phyloP scores from a whole-genome alignment of 2,113 vertebrate species.

The Hippolais icterina region DNA sequence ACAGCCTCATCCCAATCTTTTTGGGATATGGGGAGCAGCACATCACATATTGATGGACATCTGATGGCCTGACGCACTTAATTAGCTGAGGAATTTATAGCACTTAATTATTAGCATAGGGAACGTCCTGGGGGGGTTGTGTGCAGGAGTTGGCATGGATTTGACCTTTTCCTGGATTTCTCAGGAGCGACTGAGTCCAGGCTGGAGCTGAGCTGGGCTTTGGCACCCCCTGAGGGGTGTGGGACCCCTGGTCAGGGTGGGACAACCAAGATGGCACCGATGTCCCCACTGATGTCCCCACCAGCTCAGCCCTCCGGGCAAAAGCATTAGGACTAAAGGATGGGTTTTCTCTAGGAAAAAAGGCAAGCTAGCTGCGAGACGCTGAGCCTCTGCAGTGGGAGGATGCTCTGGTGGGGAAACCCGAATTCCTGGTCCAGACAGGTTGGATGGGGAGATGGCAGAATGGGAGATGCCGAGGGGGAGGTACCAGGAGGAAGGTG shows the following conservation, averaged over 20 bases:
- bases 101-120: not conserved
- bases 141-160: not conserved
- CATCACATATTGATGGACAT: fast-evolving
- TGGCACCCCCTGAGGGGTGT: not conserved
- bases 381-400: not conserved
- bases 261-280: fast-evolving
- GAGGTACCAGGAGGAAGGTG: not conserved
- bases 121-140: fast-evolving
- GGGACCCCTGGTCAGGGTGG: not conserved
- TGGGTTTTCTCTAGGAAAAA: not conserved
- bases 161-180: not conserved
- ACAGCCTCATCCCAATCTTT: not conserved
- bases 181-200: not conserved
- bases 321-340: not conserved
- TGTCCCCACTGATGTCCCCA: not conserved
- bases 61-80: not conserved
- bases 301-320: not conserved
- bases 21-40: not conserved
- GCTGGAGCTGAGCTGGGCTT: not conserved
- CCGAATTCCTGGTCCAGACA: not conserved
- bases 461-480: not conserved
- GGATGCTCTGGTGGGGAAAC: not conserved
- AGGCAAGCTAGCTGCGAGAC: not conserved
- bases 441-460: not conserved
- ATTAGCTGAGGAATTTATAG: not conserved